Evolutionary conservation across 2,888 invertebrate species (phyloP).

Genomic region (Platynereis dumerilii): DNA sequence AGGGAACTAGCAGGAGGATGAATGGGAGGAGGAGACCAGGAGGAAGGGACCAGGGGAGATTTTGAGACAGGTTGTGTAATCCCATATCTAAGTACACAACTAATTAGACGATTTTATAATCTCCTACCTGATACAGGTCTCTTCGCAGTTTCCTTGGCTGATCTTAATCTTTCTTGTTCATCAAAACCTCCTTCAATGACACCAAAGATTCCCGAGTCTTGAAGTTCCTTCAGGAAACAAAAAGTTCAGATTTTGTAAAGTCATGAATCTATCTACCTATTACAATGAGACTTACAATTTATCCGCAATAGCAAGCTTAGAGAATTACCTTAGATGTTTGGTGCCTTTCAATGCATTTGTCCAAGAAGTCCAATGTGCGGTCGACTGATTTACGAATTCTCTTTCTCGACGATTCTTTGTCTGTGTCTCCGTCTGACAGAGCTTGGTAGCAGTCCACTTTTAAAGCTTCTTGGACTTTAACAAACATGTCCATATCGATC

Average conservation of each 20-base stretch:
- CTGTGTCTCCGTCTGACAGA: constrained; percentile 80
- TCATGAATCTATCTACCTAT: neutral
- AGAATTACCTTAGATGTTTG: constrained; percentile 68
- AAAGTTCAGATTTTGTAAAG: too few species aligned
- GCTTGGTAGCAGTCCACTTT: constrained; percentile 83
- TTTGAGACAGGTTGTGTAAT: too few species aligned
- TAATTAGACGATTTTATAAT: too few species aligned
- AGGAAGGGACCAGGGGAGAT: too few species aligned
- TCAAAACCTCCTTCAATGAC: constrained; percentile 79
- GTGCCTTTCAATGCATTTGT: constrained; percentile 74
- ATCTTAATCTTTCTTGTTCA: constrained; percentile 71
- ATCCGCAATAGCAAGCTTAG: too few species aligned
- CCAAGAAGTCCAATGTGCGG: constrained; percentile 73
- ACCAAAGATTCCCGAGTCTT: constrained; percentile 69
- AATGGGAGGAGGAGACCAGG: too few species aligned
- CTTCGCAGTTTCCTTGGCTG: constrained; percentile 70
- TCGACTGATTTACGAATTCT: constrained; percentile 76
- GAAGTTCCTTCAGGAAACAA: constrained; percentile 61
- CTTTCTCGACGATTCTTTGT: constrained; percentile 73
- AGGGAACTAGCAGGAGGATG: too few species aligned
- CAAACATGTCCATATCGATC: constrained; percentile 68
- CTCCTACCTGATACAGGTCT: constrained; percentile 66
- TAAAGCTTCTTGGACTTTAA: constrained; percentile 78
- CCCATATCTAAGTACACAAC: too few species aligned
- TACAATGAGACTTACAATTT: too few species aligned